Percentiles rank a stretch among this genome's conserved stretches.
phyloP scores from a whole-genome alignment of 2,113 vertebrate genomes.

The Malurus elegans region DNA sequence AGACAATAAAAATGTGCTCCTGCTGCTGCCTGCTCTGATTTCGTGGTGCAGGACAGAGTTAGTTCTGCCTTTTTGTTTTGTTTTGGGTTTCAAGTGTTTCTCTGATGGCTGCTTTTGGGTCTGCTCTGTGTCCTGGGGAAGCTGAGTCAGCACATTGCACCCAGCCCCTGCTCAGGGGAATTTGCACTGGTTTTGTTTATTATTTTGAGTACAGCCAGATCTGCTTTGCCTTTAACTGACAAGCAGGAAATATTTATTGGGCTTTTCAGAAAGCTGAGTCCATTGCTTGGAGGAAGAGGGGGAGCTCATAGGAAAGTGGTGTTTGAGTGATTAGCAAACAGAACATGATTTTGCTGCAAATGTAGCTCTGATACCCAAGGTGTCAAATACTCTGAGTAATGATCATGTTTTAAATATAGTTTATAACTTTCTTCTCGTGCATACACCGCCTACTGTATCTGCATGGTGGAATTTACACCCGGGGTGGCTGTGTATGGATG shows the following conservation, averaged over 20 bases:
- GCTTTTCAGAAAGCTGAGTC: neutral
- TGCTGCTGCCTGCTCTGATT: neutral
- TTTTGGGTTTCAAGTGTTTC: neutral
- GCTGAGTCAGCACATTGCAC: conserved; percentile 22
- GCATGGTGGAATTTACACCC: neutral
- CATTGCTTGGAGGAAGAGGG: neutral
- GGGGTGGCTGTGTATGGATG: neutral
- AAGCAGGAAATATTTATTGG: neutral
- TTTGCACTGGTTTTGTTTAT: neutral
- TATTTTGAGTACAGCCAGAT: conserved; percentile 9
- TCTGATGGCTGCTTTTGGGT: neutral
- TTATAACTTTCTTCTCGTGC: conserved; percentile 13
- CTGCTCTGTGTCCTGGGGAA: neutral
- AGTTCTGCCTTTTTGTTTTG: neutral
- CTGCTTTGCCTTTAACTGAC: conserved; percentile 9
- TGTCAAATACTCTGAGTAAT: conserved; percentile 34
- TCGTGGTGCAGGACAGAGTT: fast-evolving
- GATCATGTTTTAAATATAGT: conserved; percentile 36
- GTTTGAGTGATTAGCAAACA: neutral
- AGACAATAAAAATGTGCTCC: neutral
- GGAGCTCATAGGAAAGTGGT: neutral
- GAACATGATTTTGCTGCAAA: neutral
- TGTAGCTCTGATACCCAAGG: neutral
- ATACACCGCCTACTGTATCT: neutral
- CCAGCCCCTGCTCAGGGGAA: neutral